A percentile compares a stretch with the other conserved stretches of the same genome.
Evolutionary conservation across 2,797 vertebrate species (phyloP).

Genomic region (Melopsittacus undulatus): DNA sequence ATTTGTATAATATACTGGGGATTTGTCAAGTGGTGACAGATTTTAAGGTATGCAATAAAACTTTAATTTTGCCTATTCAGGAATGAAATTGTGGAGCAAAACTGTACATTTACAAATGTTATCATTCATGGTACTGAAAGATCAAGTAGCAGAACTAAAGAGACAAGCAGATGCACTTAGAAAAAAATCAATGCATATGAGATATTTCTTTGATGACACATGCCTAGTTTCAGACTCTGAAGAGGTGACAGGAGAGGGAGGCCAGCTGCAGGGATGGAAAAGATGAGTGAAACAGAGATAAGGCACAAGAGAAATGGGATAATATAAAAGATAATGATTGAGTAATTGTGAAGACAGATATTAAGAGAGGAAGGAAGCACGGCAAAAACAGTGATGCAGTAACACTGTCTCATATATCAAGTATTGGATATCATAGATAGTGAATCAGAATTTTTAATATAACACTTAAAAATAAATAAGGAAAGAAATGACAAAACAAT

Average conservation of each 20-base stretch:
- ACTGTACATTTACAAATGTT: background rate
- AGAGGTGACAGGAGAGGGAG: slow-evolving; percentile 44
- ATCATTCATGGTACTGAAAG: background rate
- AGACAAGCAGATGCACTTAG: slow-evolving; percentile 35
- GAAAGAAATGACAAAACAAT: background rate
- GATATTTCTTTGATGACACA: slow-evolving; percentile 46
- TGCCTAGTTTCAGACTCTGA: slow-evolving; percentile 13
- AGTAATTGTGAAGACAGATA: slow-evolving; percentile 49
- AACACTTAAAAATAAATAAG: background rate
- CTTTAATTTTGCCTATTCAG: background rate
- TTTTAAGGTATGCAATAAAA: background rate
- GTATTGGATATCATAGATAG: background rate
- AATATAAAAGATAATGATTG: slow-evolving; percentile 32
- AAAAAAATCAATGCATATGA: slow-evolving; percentile 27
- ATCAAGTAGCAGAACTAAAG: slow-evolving; percentile 45
- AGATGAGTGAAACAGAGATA: slow-evolving; percentile 38
- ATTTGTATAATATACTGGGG: background rate
- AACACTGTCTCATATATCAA: background rate
- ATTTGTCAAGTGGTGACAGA: background rate
- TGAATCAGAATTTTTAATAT: background rate
- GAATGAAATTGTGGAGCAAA: background rate
- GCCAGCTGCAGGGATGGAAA: slow-evolving; percentile 49
- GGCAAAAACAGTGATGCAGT: background rate
- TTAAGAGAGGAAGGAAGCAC: slow-evolving; percentile 39
- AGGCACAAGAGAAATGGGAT: slow-evolving; percentile 31